These are phyloP conservation scores for Silurus lanzhouensis DNA, from an alignment of 2,797 vertebrate species.

Conservation along the genomic window DNA sequence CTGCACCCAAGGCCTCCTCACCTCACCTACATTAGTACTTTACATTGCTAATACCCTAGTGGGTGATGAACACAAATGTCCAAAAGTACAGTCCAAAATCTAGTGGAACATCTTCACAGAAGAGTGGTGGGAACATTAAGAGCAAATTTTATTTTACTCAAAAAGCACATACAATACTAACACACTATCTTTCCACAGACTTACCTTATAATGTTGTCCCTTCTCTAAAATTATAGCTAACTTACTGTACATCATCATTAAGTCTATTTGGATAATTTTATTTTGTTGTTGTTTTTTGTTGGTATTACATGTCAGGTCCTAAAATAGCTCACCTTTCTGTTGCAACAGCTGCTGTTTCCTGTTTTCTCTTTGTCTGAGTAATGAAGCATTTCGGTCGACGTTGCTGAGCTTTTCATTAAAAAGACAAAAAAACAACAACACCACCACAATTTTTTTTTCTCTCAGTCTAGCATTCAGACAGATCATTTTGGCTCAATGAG, in stretches of 20 bases:
- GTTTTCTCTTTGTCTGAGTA: not conserved
- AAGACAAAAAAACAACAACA: not conserved
- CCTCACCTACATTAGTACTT: too few species aligned
- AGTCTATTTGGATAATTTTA: not conserved
- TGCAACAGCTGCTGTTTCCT: slow-evolving; percentile 9
- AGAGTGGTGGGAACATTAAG: too few species aligned
- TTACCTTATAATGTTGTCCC: too few species aligned
- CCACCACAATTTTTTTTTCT: not conserved
- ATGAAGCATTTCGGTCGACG: slow-evolving; percentile 1
- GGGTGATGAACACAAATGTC: too few species aligned
- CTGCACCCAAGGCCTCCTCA: too few species aligned
- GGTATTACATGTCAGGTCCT: not conserved
- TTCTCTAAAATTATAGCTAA: not conserved
- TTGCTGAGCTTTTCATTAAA: slow-evolving; percentile 22
- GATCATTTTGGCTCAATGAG: slow-evolving; percentile 18
- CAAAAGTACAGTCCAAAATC: too few species aligned
- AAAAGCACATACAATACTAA: too few species aligned
- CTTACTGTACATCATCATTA: not conserved
- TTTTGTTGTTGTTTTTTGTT: not conserved
- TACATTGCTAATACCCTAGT: too few species aligned
- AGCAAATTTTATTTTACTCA: too few species aligned
- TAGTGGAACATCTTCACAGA: too few species aligned
- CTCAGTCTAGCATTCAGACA: slow-evolving; percentile 6
- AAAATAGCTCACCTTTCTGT: slow-evolving; percentile 11
- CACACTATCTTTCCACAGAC: too few species aligned